Percentiles rank a stretch among this genome's conserved stretches.
These are phyloP conservation scores for Pocillopora damicornis DNA, from an alignment of 64 coral and sea anemone species.

Conservation along the genomic window DNA sequence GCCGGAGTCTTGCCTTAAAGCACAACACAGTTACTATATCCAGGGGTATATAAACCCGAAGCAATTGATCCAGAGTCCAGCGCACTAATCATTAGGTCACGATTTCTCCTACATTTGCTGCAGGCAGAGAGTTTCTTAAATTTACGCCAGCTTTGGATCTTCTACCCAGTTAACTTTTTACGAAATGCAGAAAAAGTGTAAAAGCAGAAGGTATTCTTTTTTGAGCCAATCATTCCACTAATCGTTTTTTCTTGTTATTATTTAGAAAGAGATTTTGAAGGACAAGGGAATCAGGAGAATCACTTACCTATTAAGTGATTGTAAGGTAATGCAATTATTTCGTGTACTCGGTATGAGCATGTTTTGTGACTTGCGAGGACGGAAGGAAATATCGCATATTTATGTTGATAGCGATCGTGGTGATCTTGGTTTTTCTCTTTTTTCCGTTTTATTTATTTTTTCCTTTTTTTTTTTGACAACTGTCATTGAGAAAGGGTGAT, in stretches of 20 bases:
- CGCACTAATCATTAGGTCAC: too few species aligned
- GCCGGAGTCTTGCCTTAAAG: background rate
- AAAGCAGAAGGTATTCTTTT: background rate
- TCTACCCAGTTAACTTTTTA: too few species aligned
- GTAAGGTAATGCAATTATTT: conserved; percentile 57
- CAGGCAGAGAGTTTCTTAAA: too few species aligned
- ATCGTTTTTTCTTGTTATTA: background rate
- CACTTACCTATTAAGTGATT: conserved; percentile 83
- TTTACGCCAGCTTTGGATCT: too few species aligned
- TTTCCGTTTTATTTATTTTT: background rate
- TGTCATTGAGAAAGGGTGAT: background rate
- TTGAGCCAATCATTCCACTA: background rate
- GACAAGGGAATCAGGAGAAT: conserved; percentile 95
- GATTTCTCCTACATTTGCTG: too few species aligned
- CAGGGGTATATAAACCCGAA: background rate
- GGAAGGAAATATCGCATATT: background rate
- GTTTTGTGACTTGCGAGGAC: background rate
- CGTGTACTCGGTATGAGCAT: background rate
- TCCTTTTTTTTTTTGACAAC: background rate
- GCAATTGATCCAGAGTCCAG: too few species aligned
- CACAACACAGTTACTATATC: background rate
- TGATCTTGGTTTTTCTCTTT: background rate
- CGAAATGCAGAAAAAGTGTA: background rate
- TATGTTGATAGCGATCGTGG: background rate
- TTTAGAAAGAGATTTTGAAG: conserved; percentile 80